Evolutionary conservation across 2,113 vertebrate genomes (phyloP), one percentile per base, ranked within the genome.

Genomic region (Atractosteus spatula): DNA sequence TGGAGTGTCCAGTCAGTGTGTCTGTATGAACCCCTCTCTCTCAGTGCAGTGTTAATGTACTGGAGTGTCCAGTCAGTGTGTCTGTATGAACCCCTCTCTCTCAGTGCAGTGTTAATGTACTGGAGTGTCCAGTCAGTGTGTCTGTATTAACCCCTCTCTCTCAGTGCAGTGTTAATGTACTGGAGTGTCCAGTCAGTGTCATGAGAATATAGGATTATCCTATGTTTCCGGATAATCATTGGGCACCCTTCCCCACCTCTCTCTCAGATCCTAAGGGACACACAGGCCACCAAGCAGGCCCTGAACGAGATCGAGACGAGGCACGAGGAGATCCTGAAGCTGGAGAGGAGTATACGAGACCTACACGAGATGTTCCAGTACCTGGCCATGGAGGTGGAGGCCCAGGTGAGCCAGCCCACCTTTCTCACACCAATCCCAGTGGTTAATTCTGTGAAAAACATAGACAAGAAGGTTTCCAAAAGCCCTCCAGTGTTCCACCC

Each of bases 341-440:
- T 97, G 70, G 96, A 96, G 82, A 85, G 80, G 76, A 96, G 95
- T 78, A 96, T 97, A 85, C 83, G 76, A 62, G 96, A 97, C 44
- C 91, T 97, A 59, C 94, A 96, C 2, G 93, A 96, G 0, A 94
- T 97, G 90, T 97, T 97, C 83, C 92, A 89, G 78, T 94, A 93
- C 67, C 89, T 97, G 2, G 94, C 94, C 17, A 94, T 93, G 74
- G 93, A 95, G 77, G 95, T 96, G 71, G 94, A 97, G 79, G 91
- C 92, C 75, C 95, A 96, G 93, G 95, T 95, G 41, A 44, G 16
- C 16, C 7, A 54, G 13, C n/a, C 41, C 17, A 43, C 29, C 29
- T 29, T 29, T 29, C 29, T 29, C 29, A 29, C 29, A 29, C 29
- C 29, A 29, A 29, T 29, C 29, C 29, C 29, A 29, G 29, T 29